These are phyloP conservation scores for Pandemis cinnamomeana DNA, from an alignment of 2,888 invertebrate species.

Conservation along the genomic window DNA sequence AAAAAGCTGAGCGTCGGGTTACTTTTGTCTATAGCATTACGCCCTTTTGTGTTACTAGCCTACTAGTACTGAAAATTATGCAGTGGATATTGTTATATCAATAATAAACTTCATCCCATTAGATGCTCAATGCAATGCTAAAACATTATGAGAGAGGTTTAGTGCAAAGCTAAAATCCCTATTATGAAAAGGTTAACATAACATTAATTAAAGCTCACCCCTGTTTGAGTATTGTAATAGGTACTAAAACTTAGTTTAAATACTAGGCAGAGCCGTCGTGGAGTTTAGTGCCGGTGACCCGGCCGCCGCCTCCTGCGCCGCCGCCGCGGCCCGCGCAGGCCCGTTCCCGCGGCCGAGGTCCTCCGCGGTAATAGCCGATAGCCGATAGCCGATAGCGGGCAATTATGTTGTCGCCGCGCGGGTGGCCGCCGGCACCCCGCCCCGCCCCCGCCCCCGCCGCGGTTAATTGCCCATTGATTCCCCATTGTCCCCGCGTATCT, in stretches of 20 bases:
- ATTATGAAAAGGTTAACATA: not conserved
- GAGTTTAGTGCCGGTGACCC: not conserved
- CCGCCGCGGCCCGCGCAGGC: not conserved
- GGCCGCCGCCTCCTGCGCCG: not conserved
- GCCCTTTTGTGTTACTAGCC: not conserved
- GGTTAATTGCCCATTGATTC: conserved; percentile 25
- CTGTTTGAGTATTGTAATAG: not conserved
- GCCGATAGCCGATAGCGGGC: conserved; percentile 26
- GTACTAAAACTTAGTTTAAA: not conserved
- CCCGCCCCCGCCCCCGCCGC: conserved; percentile 9
- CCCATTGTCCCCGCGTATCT: conserved; percentile 36
- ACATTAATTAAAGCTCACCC: not conserved
- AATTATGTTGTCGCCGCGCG: conserved; percentile 38
- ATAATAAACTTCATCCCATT: not conserved
- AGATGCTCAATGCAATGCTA: not conserved
- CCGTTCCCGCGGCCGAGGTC: conserved; percentile 19
- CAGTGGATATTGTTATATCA: too few species aligned
- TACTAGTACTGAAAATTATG: too few species aligned
- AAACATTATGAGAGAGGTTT: not conserved
- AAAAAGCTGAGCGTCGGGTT: not conserved
- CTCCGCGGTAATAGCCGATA: conserved; percentile 19
- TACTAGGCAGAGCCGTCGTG: not conserved
- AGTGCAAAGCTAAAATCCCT: not conserved
- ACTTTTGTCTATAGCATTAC: not conserved
- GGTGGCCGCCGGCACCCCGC: conserved; percentile 23